Conservation (phyloP, 2,113 vertebrate genomes). For the Galemys pyrenaicus region DNA sequence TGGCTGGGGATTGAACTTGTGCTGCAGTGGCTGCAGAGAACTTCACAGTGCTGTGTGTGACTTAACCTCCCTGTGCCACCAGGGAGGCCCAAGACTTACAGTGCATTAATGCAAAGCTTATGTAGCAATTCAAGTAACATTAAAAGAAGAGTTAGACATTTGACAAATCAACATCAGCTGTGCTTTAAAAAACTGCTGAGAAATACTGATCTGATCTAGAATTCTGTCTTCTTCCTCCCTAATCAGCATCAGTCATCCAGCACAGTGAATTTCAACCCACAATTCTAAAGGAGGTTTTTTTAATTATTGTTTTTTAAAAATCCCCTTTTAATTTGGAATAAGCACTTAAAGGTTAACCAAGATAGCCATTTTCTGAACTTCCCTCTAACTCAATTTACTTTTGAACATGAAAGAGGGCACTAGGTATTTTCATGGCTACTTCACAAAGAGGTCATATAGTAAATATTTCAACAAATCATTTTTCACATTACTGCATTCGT, state of each 20-base stretch:
- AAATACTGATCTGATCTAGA: background rate
- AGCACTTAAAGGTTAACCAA: slow-evolving; percentile 23
- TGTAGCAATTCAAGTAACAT: background rate
- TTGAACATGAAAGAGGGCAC: background rate
- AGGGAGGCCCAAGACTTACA: background rate
- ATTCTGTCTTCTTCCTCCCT: background rate
- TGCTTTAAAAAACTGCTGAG: background rate
- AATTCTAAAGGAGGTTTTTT: background rate
- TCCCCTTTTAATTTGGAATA: slow-evolving; percentile 15
- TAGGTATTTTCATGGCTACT: background rate
- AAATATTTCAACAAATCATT: background rate
- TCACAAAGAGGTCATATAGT: background rate
- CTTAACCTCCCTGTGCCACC: too few species aligned
- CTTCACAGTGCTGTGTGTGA: too few species aligned
- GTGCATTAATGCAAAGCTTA: background rate
- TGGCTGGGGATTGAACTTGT: too few species aligned
- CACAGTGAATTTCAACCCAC: too few species aligned
- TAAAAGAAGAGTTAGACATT: background rate
- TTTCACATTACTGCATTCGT: background rate
- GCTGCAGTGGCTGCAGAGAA: too few species aligned
- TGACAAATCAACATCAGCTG: background rate
- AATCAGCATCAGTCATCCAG: too few species aligned
- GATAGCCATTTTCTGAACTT: background rate
- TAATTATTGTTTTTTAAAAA: background rate
- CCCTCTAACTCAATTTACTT: background rate